Base-by-base conservation (phyloP, 2,797 vertebrate genomes). In the Gouania willdenowi region DNA sequence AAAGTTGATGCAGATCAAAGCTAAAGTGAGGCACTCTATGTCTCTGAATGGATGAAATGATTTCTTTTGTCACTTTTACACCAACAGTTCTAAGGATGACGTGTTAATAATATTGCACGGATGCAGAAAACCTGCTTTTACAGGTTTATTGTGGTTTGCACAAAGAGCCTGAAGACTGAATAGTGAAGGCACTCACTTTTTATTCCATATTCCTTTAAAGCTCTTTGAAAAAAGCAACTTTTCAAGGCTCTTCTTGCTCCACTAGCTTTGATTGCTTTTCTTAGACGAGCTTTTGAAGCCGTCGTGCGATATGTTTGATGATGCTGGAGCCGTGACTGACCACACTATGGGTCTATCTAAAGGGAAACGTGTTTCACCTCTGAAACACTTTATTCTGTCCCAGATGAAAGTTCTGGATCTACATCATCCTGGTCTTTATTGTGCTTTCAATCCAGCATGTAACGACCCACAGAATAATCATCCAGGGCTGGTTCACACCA, bases 241-340 rank as follows among this genome's bases (percentile, higher is more conserved):
- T 60, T 41, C 40, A 59, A 71, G 6, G 73, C 26, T 35, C 45
- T 75, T 66, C 57, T 69, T 66, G 73, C 67, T 58, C 47, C 58
- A 67, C 64, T 77, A 74, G 56, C 70, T 83, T 71, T 85, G 79
- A 86, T 87, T 79, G 72, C 56, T 79, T 82, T 79, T 69, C 63
- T 75, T 67, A 67, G 51, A 25, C 56, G 52, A 45, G 63, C 65
- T 49, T 60, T 75, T 75, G 71, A 48, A 69, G 28, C 36, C 43
- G 33, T 36, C 69, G 60, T 56, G 37, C 67, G 63, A 81, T 49
- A 44, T 46, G 76, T 80, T 79, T 78, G 81, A 82, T 81, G 71
- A 71, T 59, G 56, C 54, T 42, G 21, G 28, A 46, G 21, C 20
- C 23, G 35, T 4, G 67, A 35, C 44, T 60, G 61, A 55, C 48